Evolutionary conservation across 2,113 vertebrate genomes (phyloP).

Genomic region (Polyodon spathula): DNA sequence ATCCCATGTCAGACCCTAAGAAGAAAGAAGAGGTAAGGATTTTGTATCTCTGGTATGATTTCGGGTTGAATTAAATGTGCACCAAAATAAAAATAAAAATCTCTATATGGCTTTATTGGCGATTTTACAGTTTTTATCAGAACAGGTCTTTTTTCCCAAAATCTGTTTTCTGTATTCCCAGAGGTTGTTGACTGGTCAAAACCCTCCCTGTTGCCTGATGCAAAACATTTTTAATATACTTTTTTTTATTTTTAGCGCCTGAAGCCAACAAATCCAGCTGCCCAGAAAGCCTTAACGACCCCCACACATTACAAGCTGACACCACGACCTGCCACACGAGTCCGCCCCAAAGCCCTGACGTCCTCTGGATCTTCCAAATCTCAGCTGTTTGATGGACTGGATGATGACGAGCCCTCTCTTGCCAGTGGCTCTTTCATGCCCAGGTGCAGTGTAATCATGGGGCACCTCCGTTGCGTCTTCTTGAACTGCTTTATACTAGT

Average conservation of each 20-base stretch:
- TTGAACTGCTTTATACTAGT: too few species aligned
- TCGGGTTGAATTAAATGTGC: too few species aligned
- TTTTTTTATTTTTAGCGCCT: conserved; percentile 61
- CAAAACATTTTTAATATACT: background rate
- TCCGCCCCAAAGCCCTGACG: conserved; percentile 82
- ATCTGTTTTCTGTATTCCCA: too few species aligned
- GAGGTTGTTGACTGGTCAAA: too few species aligned
- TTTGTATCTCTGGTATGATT: too few species aligned
- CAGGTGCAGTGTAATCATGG: too few species aligned
- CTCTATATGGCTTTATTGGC: too few species aligned
- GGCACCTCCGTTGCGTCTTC: too few species aligned
- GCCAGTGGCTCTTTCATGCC: conserved; percentile 83
- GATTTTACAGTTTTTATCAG: too few species aligned
- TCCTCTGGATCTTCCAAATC: conserved; percentile 74
- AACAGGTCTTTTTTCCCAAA: too few species aligned
- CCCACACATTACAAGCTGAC: conserved; percentile 92
- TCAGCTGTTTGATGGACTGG: conserved; percentile 86
- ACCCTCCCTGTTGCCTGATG: too few species aligned
- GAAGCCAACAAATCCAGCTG: conserved; percentile 90
- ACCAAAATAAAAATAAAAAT: too few species aligned
- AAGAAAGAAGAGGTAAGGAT: conserved; percentile 86
- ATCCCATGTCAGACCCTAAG: conserved; percentile 86
- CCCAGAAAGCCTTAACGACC: conserved; percentile 87
- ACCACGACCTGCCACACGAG: conserved; percentile 75
- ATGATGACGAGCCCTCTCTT: conserved; percentile 81